Percentiles rank a stretch among this genome's conserved stretches.
phyloP scores from a whole-genome alignment of 2,797 vertebrate genomes.

The Merluccius polli region DNA sequence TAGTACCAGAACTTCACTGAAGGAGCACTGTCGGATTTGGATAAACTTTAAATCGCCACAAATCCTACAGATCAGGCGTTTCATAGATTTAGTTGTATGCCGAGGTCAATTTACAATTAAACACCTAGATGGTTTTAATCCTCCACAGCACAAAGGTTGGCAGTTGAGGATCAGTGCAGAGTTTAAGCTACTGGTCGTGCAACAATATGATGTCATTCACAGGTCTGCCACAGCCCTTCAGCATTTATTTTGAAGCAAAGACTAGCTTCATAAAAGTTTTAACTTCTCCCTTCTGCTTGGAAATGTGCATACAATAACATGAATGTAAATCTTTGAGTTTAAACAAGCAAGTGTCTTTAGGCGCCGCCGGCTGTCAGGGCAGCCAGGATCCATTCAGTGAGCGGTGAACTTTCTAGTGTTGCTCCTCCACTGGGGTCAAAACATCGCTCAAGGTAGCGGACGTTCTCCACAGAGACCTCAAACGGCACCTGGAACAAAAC shows the following conservation, averaged over 20 bases:
- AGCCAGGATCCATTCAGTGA: slow-evolving; percentile 75
- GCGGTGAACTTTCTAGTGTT: slow-evolving; percentile 59
- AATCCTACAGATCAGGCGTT: too few relatives aligned
- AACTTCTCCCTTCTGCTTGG: background rate
- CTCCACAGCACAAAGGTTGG: too few relatives aligned
- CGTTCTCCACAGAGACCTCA: slow-evolving; percentile 64
- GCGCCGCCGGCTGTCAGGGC: slow-evolving; percentile 50
- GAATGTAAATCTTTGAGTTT: background rate
- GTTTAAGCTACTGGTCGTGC: background rate
- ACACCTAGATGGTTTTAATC: too few relatives aligned
- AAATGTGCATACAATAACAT: too few relatives aligned
- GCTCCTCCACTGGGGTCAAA: slow-evolving; percentile 77
- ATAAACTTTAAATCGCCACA: too few relatives aligned
- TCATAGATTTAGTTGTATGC: too few relatives aligned
- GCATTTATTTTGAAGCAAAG: background rate
- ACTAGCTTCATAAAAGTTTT: background rate
- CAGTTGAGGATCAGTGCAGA: too few relatives aligned
- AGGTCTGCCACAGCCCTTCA: background rate
- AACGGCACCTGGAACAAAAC: slow-evolving; percentile 71
- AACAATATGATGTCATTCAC: background rate
- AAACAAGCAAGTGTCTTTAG: background rate
- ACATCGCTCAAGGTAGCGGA: slow-evolving; percentile 73
- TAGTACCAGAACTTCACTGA: too few relatives aligned
- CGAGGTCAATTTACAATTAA: too few relatives aligned
- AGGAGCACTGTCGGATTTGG: too few relatives aligned